Conservation (phyloP, 2,888 invertebrate species). For the Melanostoma scalare region DNA sequence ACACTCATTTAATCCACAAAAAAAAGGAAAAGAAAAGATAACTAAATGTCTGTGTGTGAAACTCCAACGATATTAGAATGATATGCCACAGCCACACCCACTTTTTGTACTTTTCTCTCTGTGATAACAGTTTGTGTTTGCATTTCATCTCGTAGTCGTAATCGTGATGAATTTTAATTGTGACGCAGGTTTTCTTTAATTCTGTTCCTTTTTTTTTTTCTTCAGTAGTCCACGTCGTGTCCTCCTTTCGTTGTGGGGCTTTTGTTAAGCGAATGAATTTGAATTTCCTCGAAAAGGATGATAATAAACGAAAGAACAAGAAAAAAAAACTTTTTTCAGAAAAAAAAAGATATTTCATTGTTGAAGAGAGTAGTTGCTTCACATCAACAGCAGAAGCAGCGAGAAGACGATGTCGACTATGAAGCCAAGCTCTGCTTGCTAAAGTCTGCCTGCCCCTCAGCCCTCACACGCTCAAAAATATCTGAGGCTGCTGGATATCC, state of each 20-base stretch:
- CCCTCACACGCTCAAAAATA: slow-evolving; percentile 19
- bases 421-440: slow-evolving; percentile 16
- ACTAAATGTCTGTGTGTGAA: slow-evolving; percentile 29
- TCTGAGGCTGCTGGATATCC: slow-evolving; percentile 22
- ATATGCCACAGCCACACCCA: slow-evolving; percentile 51
- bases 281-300: slow-evolving; percentile 69
- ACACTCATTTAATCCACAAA: slow-evolving; percentile 14
- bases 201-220: slow-evolving; percentile 37
- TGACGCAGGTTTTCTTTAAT: slow-evolving; percentile 60
- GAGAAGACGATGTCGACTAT: slow-evolving; percentile 22
- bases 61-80: slow-evolving; percentile 33
- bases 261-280: slow-evolving; percentile 69
- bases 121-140: slow-evolving; percentile 67
- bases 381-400: slow-evolving; percentile 63
- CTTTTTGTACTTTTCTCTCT: not conserved
- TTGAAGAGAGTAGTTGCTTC: slow-evolving; percentile 65
- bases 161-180: slow-evolving; percentile 73
- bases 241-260: slow-evolving; percentile 46
- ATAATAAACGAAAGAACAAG: slow-evolving; percentile 35
- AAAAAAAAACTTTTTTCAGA: slow-evolving; percentile 29
- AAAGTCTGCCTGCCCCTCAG: not conserved
- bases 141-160: slow-evolving; percentile 61
- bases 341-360: slow-evolving; percentile 51
- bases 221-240: slow-evolving; percentile 31
- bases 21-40: slow-evolving; percentile 1